These are phyloP conservation scores for Oreohelix idahoensis DNA, from an alignment of 1,140 invertebrate species.

Conservation along the genomic window DNA sequence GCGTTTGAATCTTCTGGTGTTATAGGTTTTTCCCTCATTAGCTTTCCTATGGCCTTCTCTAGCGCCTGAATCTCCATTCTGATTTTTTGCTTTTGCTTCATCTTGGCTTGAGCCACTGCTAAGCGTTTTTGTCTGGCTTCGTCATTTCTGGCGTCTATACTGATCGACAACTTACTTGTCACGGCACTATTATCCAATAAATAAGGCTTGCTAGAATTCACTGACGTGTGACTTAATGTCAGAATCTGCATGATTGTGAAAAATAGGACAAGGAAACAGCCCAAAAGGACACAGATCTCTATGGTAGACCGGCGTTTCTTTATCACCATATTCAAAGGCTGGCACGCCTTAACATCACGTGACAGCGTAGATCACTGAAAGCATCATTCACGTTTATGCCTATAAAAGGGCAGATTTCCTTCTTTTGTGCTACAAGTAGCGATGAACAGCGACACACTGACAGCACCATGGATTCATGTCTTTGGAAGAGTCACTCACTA, in stretches of 20 bases:
- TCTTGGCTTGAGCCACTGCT: background rate
- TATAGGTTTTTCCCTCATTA: conserved; percentile 8
- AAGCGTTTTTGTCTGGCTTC: background rate
- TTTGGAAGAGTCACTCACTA: too few species aligned
- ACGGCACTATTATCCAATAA: background rate
- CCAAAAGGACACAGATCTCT: conserved; percentile 6
- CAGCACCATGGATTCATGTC: too few species aligned
- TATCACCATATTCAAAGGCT: background rate
- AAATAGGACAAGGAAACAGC: conserved; percentile 13
- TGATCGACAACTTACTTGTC: too few species aligned
- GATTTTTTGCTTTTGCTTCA: background rate
- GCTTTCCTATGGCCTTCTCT: conserved; percentile 9
- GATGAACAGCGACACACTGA: too few species aligned
- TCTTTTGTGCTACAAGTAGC: too few species aligned
- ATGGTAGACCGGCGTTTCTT: background rate
- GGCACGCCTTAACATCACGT: too few species aligned
- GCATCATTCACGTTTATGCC: too few species aligned
- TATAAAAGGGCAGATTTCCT: too few species aligned
- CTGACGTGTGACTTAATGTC: background rate
- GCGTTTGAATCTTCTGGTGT: background rate
- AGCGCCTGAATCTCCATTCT: conserved; percentile 8
- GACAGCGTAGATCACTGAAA: too few species aligned
- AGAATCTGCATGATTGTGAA: conserved; percentile 18
- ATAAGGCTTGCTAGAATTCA: too few species aligned
- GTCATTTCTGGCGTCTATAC: too few species aligned